Base-by-base conservation (phyloP, 1,140 invertebrate species). In the Galendromus occidentalis region DNA sequence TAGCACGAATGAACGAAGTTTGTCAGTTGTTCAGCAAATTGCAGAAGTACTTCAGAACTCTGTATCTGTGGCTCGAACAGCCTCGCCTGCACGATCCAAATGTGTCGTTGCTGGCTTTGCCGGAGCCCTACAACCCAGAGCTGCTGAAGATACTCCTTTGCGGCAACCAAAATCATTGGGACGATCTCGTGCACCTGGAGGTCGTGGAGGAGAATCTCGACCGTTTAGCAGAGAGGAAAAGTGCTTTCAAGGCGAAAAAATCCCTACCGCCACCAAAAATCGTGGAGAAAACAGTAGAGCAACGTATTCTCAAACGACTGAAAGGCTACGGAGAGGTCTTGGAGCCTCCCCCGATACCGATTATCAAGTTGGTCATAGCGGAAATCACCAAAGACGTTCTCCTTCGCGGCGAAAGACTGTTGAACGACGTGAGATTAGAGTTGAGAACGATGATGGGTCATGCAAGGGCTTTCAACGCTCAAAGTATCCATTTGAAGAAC, bases 51-150 rank as follows among this genome's bases (percentile, higher is more conserved):
- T 83, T 82, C 71, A 80, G 79, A 72, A 84, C 84, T 7, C 82
- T 84, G 68, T 77, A 75, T 1, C 74, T 88, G 1, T 90, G 87
- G 87, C 73, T 89, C 55, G 86, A 88, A 72, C 86, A 89, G 71
- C 82, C 84, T 5, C 75, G 82, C 67, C 75, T 89, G 5, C 84
- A 85, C 71, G 83, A 85, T 71, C 75, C 80, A 1, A 80, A 80
- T 28, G 71, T 86, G 2, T 83, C 84, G 74, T 74, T 86, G n/a
- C 83, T 83, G 20, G 81, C 83, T 29, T 75, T 89, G 42, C 86
- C 86, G 14, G 80, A 82, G 0, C 84, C 86, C 67, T 86, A 83
- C 69, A 80, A 84, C 75, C 77, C 81, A 7, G 76, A 79, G 70
- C 81, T 82, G 70, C 77, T 81, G 22, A 81, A 83, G 20, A 77